Evolutionary conservation across 2,113 vertebrate genomes (phyloP).

Genomic region (Dermatemys mawii): DNA sequence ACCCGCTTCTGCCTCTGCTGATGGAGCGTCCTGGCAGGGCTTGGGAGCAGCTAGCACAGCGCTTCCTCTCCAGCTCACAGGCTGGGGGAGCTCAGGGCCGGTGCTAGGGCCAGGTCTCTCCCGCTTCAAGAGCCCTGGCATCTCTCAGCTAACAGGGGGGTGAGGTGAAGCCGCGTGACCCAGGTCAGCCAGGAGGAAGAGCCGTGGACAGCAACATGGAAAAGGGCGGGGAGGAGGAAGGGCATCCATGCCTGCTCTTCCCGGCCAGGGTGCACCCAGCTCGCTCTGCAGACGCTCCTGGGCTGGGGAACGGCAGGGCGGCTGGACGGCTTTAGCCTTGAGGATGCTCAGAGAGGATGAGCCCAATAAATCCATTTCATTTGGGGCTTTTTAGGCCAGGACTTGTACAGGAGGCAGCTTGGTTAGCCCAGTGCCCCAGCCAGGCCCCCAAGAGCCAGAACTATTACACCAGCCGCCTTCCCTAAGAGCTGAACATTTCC

Average conservation of each 20-base stretch:
- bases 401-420: background rate
- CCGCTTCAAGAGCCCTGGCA: background rate
- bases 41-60: too few relatives aligned
- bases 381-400: background rate
- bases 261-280: background rate
- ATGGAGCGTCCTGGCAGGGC: background rate
- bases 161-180: background rate
- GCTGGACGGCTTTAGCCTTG: rapidly evolving
- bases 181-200: background rate
- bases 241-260: background rate
- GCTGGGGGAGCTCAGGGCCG: background rate
- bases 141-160: background rate
- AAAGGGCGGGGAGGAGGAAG: background rate
- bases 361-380: background rate
- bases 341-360: background rate
- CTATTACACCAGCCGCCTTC: background rate
- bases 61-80: background rate
- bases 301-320: background rate
- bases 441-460: rapidly evolving
- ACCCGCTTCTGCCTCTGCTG: background rate
- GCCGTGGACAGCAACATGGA: background rate
- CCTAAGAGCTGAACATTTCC: rapidly evolving
- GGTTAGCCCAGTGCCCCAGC: rapidly evolving
- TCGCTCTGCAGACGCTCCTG: background rate
- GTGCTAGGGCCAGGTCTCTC: background rate